These are phyloP conservation scores for Campylorhamphus procurvoides DNA, from an alignment of 2,113 vertebrate genomes.

Conservation along the genomic window DNA sequence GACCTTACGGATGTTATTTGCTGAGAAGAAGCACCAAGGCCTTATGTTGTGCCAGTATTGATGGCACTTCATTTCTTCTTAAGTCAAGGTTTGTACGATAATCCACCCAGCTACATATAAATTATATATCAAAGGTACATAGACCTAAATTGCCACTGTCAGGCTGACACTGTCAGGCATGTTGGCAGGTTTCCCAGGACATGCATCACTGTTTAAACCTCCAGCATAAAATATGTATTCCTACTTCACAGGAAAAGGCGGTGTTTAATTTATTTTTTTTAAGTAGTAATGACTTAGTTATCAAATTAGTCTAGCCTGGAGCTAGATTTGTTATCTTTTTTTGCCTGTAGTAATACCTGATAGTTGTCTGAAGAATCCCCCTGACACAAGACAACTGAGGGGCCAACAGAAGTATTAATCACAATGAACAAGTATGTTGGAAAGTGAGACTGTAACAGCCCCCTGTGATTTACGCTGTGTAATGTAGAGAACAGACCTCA, in stretches of 20 bases:
- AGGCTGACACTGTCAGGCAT: conserved; percentile 41
- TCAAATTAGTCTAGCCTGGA: conserved; percentile 39
- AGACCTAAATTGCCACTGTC: conserved; percentile 50
- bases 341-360: background rate
- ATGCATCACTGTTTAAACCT: conserved; percentile 18
- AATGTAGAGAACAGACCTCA: background rate
- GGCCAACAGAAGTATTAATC: conserved; percentile 10
- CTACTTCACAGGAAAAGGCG: background rate
- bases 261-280: background rate
- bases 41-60: conserved; percentile 8
- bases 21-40: conserved; percentile 22
- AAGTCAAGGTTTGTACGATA: conserved; percentile 48
- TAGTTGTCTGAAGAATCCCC: background rate
- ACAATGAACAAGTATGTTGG: background rate
- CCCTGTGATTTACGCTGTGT: accelerated
- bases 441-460: background rate
- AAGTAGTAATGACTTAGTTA: conserved; percentile 31
- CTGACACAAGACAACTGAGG: background rate
- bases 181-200: conserved; percentile 46
- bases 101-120: conserved; percentile 31
- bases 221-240: background rate
- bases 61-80: conserved; percentile 42
- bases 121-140: conserved; percentile 51
- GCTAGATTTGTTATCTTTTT: background rate
- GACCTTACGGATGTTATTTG: conserved; percentile 12